Evolutionary conservation across 1,140 invertebrate genomes (phyloP).

Genomic region (Meloidogyne floridensis): DNA sequence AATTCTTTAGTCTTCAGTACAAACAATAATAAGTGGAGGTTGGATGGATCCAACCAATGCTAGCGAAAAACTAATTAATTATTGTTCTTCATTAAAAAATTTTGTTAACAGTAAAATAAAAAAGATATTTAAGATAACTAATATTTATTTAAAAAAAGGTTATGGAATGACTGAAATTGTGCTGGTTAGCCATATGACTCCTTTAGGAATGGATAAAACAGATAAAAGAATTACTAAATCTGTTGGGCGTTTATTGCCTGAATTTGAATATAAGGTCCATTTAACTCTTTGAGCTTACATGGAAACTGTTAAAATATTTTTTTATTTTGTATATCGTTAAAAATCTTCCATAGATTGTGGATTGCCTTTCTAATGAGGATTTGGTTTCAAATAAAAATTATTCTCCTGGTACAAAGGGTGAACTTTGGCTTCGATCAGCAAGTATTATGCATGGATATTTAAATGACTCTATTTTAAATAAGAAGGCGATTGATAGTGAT

Average conservation of each 20-base stretch:
- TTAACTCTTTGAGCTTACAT: background rate
- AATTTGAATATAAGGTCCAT: constrained; percentile 55
- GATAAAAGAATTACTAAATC: constrained; percentile 67
- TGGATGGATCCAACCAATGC: constrained; percentile 5
- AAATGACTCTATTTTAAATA: constrained; percentile 76
- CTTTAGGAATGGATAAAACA: constrained; percentile 35
- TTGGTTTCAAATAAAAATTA: constrained; percentile 45
- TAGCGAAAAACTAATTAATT: constrained; percentile 8
- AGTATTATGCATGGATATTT: constrained; percentile 71
- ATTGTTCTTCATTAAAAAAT: background rate
- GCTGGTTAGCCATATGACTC: constrained; percentile 52
- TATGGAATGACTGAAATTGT: constrained; percentile 60
- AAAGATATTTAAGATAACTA: background rate
- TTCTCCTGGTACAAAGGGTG: constrained; percentile 53
- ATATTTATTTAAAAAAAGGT: constrained; percentile 32
- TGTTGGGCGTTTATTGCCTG: constrained; percentile 65
- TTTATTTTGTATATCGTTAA: background rate
- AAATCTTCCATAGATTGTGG: constrained; percentile 56
- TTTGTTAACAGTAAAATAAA: background rate
- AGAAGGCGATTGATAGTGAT: constrained; percentile 73
- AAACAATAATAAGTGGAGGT: constrained; percentile 10
- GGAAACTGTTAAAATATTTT: background rate
- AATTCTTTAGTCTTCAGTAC: background rate
- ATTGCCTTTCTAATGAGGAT: constrained; percentile 55
- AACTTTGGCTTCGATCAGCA: constrained; percentile 66